These are phyloP conservation scores for Tachyglossus aculeatus DNA, from an alignment of 2,797 vertebrate genomes.

Conservation along the genomic window DNA sequence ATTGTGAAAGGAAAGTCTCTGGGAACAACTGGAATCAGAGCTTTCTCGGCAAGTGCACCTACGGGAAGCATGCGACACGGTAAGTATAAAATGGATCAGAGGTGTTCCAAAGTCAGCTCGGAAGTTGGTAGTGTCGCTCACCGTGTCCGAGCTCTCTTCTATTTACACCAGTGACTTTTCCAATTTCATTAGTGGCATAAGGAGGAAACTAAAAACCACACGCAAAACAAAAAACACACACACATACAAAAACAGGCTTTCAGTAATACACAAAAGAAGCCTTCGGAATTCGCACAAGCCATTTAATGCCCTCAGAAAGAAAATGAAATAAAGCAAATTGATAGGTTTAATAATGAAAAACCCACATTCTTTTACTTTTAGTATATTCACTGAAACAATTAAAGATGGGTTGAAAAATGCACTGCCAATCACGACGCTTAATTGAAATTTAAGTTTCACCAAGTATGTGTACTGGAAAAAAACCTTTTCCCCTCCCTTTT, in stretches of 20 bases:
- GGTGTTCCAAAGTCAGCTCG: background rate
- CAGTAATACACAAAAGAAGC: background rate
- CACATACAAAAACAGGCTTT: background rate
- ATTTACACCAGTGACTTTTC: constrained; percentile 87
- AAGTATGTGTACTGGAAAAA: too few relatives aligned
- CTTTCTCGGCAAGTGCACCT: constrained; percentile 96
- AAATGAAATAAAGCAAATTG: too few relatives aligned
- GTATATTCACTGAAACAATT: too few relatives aligned
- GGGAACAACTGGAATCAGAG: constrained; percentile 90
- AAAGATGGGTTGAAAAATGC: too few relatives aligned
- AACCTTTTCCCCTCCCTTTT: too few relatives aligned
- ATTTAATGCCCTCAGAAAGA: background rate
- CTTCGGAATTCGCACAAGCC: background rate
- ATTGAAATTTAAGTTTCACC: too few relatives aligned
- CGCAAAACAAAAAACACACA: background rate
- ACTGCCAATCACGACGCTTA: too few relatives aligned
- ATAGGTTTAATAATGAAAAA: too few relatives aligned
- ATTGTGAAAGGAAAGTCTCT: constrained; percentile 96
- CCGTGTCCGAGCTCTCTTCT: constrained; percentile 95
- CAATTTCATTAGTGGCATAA: constrained; percentile 95
- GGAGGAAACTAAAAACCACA: constrained; percentile 87
- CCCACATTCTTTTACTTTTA: too few relatives aligned
- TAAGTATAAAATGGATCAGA: constrained; percentile 15
- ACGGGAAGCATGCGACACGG: constrained; percentile 30
- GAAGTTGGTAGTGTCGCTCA: constrained; percentile 68